Percentiles rank a stretch among this genome's conserved stretches.
Evolutionary conservation across 2,797 vertebrate species (phyloP).

Genomic region (Ficedula albicollis): DNA sequence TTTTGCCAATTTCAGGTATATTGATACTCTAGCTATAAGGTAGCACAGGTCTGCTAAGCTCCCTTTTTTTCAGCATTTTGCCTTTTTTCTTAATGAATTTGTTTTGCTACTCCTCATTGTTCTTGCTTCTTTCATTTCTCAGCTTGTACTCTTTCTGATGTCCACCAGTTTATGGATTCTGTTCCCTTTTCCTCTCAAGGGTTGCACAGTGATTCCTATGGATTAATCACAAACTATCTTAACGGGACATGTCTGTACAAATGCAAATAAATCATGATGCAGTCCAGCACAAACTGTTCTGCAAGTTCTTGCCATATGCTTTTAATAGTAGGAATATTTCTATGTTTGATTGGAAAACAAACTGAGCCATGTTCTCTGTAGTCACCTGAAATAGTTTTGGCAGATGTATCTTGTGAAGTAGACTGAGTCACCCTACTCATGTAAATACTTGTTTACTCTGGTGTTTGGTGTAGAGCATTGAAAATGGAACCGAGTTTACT

Average conservation of each 20-base stretch:
- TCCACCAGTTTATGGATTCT: not conserved
- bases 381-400: not conserved
- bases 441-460: not conserved
- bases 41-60: not conserved
- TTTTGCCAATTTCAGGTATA: not conserved
- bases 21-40: not conserved
- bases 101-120: not conserved
- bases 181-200: not conserved
- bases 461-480: not conserved
- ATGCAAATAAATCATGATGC: not conserved
- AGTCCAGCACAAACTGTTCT: not conserved
- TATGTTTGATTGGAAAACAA: not conserved
- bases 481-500: not conserved
- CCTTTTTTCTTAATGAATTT: not conserved
- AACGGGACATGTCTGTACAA: not conserved
- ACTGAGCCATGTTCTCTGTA: not conserved
- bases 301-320: not conserved
- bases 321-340: not conserved
- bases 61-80: not conserved
- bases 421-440: not conserved
- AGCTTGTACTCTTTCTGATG: not conserved
- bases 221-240: not conserved
- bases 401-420: not conserved
- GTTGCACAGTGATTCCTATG: not conserved
- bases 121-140: slow-evolving; percentile 16